Evolutionary conservation across 2,113 vertebrate species (phyloP).

Genomic region (Sinosuthora webbiana): DNA sequence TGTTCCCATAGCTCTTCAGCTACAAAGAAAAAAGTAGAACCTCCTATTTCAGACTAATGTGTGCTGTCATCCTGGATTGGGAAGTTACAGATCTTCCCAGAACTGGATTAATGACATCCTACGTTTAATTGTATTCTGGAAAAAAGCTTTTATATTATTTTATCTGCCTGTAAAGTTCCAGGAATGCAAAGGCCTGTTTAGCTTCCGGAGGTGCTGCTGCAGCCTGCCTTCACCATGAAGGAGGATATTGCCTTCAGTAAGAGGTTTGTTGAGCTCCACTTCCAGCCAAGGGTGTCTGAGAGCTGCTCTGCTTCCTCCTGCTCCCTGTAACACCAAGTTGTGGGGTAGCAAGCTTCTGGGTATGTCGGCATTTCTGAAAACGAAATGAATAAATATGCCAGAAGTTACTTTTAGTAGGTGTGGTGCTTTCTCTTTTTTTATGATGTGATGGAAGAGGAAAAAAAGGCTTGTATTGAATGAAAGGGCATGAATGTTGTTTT

Average conservation of each 20-base stretch:
- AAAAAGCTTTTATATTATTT: neutral
- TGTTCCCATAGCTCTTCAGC: neutral
- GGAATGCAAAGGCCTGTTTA: neutral
- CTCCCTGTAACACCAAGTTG: neutral
- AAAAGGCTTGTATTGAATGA: neutral
- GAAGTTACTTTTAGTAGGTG: neutral
- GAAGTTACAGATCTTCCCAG: neutral
- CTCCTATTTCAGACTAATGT: neutral
- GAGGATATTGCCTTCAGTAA: neutral
- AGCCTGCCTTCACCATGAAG: neutral
- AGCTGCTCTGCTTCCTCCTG: neutral
- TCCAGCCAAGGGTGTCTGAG: neutral
- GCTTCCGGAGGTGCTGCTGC: neutral
- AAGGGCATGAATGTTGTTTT: neutral
- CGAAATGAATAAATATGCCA: neutral
- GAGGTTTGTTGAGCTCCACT: neutral
- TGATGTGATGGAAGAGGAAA: neutral
- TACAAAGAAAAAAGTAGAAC: neutral
- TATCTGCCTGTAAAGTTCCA: neutral
- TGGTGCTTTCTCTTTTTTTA: neutral
- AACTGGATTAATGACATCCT: neutral
- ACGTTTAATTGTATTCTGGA: neutral
- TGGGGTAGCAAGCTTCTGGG: neutral
- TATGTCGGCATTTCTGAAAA: neutral
- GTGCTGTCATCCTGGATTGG: neutral